Evolutionary conservation across 2,797 vertebrate genomes (phyloP), one percentile per base, ranked within the genome.

Genomic region (Hydrolagus colliei): DNA sequence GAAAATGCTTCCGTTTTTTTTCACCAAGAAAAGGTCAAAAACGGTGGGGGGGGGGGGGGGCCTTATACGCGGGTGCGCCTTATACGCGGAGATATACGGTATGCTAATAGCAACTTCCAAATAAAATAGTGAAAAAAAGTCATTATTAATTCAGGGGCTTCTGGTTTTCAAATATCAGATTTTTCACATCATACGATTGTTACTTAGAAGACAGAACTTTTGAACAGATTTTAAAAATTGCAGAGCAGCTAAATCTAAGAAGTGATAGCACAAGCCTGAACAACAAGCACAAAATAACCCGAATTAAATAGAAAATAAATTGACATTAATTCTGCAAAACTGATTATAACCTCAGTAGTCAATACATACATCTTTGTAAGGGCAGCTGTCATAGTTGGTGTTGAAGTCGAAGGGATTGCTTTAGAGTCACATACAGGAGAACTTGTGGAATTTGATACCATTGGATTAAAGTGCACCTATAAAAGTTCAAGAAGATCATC

Each of bases 341-440:
- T 76, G 35, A 2, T 3, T 52, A 52, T 59, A 59, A 52, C 8
- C 7, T 18, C 74, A 41, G 35, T 14, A 76, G n/a, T 20, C 10
- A 0, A 72, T 78, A 76, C 13, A 82, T 77, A 12, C 14, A 22
- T 1, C 10, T 63, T 0, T 9, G 86, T 76, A 87, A 82, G 86
- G 82, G 75, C 52, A 88, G 67, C 82, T 85, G 79, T 85, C 6
- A 67, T 1, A 22, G 88, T 73, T 2, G 76, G 86, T 13, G 86
- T 85, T 18, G 86, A 88, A n/a, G 59, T 5, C 74, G 68, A 14
- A 41, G 86, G 41, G 61, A 85, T 9, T 1, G 0, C 0, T 78
- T 87, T 87, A 13, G 0, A 27, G 18, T 85, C 67, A 59, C 10
- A 11, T n/a, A 13, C 67, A 52, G 77, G 16, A 87, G 11, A 84